Conservation (phyloP, 2,888 invertebrate genomes). For the Ophion ventricosus region DNA sequence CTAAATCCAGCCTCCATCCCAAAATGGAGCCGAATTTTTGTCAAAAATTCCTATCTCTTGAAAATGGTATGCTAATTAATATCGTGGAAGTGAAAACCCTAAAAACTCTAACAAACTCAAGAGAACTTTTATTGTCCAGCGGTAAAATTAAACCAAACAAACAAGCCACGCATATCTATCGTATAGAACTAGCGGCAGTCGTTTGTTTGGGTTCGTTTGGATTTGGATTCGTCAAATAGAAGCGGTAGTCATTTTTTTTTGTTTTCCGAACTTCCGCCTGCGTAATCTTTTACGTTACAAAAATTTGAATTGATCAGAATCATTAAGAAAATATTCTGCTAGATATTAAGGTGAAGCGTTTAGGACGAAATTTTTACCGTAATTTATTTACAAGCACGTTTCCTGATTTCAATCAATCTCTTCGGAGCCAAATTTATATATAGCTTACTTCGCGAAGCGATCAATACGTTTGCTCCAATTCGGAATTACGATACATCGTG, state of each 20-base stretch:
- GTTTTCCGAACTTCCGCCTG: not conserved
- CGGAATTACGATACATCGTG: not conserved
- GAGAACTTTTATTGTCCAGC: no score
- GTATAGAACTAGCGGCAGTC: no score
- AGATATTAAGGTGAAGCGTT: not conserved
- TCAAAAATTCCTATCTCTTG: no score
- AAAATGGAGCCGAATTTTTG: no score
- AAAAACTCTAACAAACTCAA: no score
- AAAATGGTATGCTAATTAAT: no score
- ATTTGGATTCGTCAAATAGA: no score
- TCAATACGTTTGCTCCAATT: constrained; percentile 1
- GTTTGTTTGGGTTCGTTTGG: no score
- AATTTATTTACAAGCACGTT: constrained; percentile 4
- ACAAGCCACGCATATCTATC: no score
- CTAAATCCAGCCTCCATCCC: no score
- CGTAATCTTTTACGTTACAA: not conserved
- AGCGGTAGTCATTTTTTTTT: not conserved
- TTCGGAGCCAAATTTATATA: not conserved
- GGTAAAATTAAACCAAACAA: no score
- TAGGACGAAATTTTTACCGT: not conserved
- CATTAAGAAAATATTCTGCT: not conserved
- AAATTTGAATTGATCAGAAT: not conserved
- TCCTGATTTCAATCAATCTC: not conserved
- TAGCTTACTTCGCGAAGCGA: not conserved
- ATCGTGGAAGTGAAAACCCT: no score